These are phyloP conservation scores for Tuta absoluta DNA, from an alignment of 2,888 invertebrate species.

Conservation along the genomic window DNA sequence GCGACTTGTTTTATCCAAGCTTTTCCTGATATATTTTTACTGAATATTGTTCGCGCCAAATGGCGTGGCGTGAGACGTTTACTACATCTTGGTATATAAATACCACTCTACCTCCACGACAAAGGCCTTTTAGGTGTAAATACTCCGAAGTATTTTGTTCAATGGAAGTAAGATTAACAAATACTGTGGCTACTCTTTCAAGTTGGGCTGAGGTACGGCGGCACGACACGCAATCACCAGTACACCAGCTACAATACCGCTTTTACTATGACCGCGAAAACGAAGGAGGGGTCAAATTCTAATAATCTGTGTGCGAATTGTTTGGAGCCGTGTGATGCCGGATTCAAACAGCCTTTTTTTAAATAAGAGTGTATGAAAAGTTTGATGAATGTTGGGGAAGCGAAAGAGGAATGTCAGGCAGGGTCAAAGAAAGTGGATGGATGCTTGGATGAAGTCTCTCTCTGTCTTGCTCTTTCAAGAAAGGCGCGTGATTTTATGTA, in stretches of 20 bases:
- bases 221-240: slow-evolving; percentile 63
- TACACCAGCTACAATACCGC: slow-evolving; percentile 12
- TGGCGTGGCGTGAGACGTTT: neutral
- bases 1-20: too few species aligned
- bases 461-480: too few species aligned
- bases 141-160: slow-evolving; percentile 64
- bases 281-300: neutral
- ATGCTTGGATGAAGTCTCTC: too few species aligned
- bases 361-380: too few species aligned
- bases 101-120: slow-evolving; percentile 28
- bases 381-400: too few species aligned
- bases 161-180: slow-evolving; percentile 74
- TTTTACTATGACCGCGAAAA: neutral
- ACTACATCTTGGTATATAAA: neutral
- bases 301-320: neutral
- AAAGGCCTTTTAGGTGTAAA: slow-evolving; percentile 41
- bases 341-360: too few species aligned
- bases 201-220: slow-evolving; percentile 60
- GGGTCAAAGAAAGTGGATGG: too few species aligned
- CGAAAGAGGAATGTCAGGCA: too few species aligned
- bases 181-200: slow-evolving; percentile 70
- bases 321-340: neutral
- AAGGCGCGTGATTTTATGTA: too few species aligned
- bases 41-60: neutral
- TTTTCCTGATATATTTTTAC: too few species aligned